Evolutionary conservation across 2,797 vertebrate species (phyloP), one percentile per base, ranked within the genome.

Genomic region (Agapornis canus): DNA sequence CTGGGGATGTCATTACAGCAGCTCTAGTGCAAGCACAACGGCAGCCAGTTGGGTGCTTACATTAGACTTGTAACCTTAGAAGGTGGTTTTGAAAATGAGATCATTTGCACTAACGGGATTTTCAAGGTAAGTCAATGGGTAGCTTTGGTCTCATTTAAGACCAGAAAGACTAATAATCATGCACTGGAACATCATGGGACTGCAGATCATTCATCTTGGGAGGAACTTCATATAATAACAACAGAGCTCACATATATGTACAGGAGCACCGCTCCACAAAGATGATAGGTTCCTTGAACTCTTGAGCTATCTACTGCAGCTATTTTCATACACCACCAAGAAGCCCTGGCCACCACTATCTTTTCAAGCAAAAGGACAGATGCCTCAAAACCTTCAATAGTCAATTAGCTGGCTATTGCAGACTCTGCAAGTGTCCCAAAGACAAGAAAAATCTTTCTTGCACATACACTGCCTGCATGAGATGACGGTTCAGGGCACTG

Each of bases 11-110:
- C 57, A 31, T 31, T 35, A 21, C 54, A 61, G 88, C 27, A 57
- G 61, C 60, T 1, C 0, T 8, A 29, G 47, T 2, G 2, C n/a
- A 32, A 85, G 77, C 51, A 73, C 57, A 56, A 2, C 61, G 0
- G 0, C 48, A 37, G 73, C 54, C 82, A 57, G 19, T 0, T 37
- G 64, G 35, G 61, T 42, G 78, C 82, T 84, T 10, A 4, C 56
- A 20, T 49, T 10, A 16, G 35, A 77, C 49, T 2, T 69, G 79
- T 48, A 90, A 93, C 70, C 85, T 56, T 57, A 91, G 86, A 59
- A 82, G 49, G 72, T 35, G 40, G 42, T 70, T 94, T 91, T 49
- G 82, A 87, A 93, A 95, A 93, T 65, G 42, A 95, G 69, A 86
- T 71, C 64, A 57, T 92, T 75, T 51, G 65, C 49, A 31, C 65